A percentile compares a stretch with the other conserved stretches of the same genome.
Conservation (phyloP, 2,797 vertebrate species). For the Poeciliopsis infans region DNA sequence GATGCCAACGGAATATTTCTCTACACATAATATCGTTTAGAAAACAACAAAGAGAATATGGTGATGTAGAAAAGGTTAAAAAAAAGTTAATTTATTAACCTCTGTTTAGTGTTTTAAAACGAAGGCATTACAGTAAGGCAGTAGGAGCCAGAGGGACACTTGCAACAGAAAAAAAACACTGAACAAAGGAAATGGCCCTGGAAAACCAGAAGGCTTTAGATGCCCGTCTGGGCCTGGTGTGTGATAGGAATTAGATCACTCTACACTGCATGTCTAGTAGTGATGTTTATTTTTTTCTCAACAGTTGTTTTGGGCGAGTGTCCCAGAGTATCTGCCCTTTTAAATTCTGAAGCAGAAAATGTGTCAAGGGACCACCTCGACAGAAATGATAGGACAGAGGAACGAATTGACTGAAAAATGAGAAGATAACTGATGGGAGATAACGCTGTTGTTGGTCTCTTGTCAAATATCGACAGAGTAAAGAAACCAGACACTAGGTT, state of each 20-base stretch:
- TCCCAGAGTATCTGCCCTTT: slow-evolving; percentile 44
- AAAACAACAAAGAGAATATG: neutral
- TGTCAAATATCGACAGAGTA: slow-evolving; percentile 57
- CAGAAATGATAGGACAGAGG: slow-evolving; percentile 33
- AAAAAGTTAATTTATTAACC: neutral
- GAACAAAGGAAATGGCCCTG: slow-evolving; percentile 16
- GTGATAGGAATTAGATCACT: slow-evolving; percentile 42
- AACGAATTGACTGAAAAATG: slow-evolving; percentile 30
- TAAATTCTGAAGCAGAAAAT: slow-evolving; percentile 24
- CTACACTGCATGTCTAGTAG: slow-evolving; percentile 1
- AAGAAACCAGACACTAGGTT: slow-evolving; percentile 39
- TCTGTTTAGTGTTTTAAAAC: neutral
- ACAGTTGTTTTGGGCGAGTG: slow-evolving; percentile 27
- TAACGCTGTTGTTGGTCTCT: slow-evolving; percentile 42
- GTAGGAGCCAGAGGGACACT: neutral
- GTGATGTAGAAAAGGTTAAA: neutral
- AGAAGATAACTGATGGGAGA: slow-evolving; percentile 33
- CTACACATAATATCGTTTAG: slow-evolving; percentile 5
- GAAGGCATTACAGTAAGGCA: slow-evolving; percentile 4
- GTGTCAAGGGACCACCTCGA: slow-evolving; percentile 25
- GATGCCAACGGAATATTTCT: neutral
- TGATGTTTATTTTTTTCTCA: slow-evolving; percentile 25
- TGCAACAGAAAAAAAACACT: slow-evolving; percentile 4
- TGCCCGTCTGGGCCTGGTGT: slow-evolving; percentile 1
- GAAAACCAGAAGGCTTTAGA: slow-evolving; percentile 23